These are phyloP conservation scores for Orthonyx spaldingii DNA, from an alignment of 2,113 vertebrate species.

Conservation along the genomic window DNA sequence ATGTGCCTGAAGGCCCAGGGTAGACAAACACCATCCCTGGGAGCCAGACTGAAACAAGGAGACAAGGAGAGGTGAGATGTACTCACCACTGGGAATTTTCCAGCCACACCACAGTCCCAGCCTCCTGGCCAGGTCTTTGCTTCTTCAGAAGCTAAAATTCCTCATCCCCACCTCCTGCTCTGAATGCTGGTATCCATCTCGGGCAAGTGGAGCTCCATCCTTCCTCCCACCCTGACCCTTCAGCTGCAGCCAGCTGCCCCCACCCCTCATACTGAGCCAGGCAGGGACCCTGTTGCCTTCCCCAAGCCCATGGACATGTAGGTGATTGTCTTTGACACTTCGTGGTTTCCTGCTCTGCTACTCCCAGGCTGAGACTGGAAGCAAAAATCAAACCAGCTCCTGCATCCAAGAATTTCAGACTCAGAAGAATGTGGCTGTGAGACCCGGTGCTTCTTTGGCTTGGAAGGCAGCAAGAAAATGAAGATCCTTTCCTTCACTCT, in stretches of 20 bases:
- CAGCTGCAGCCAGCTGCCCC: background rate
- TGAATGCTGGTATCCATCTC: background rate
- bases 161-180: background rate
- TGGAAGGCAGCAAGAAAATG: background rate
- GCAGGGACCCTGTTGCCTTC: background rate
- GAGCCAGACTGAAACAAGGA: background rate
- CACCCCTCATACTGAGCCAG: background rate
- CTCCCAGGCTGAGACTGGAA: background rate
- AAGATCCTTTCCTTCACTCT: background rate
- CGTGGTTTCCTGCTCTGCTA: background rate
- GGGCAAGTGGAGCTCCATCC: background rate
- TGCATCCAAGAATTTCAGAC: background rate
- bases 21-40: background rate
- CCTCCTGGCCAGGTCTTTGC: background rate
- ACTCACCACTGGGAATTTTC: background rate
- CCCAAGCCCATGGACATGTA: background rate
- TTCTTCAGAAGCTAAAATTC: background rate
- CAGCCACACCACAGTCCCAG: background rate
- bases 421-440: background rate
- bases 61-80: background rate
- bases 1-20: background rate
- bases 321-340: background rate
- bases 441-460: background rate
- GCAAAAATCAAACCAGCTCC: background rate
- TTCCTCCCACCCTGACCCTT: background rate